Conservation (phyloP, 2,797 vertebrate species). For the Microctenopoma steveboyesi region DNA sequence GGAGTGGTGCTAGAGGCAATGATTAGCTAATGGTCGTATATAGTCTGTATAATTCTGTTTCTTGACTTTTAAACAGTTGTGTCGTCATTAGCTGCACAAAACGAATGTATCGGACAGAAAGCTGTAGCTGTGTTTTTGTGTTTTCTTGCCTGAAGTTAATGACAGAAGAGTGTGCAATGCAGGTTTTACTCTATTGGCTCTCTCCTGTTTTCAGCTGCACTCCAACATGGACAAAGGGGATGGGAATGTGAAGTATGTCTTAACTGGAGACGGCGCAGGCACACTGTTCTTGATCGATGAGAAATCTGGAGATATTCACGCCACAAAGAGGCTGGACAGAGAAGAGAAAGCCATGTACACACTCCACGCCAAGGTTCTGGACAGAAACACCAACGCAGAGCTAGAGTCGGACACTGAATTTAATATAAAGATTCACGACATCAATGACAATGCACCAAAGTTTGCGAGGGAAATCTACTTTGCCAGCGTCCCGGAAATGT, state of each 20-base stretch:
- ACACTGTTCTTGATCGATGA: constrained; percentile 95
- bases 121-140: constrained; percentile 1
- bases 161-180: background rate
- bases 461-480: constrained; percentile 91
- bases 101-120: constrained; percentile 10
- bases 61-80: too few relatives aligned
- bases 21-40: background rate
- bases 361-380: constrained; percentile 93
- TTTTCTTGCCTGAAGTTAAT: constrained; percentile 1
- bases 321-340: constrained; percentile 95
- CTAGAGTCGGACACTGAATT: constrained; percentile 97
- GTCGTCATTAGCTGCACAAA: constrained; percentile 12
- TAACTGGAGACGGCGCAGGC: constrained; percentile 95
- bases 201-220: constrained; percentile 86
- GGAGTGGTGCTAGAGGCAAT: constrained; percentile 2
- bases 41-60: too few relatives aligned
- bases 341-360: constrained; percentile 95
- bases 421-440: constrained; percentile 98
- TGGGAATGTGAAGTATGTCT: constrained; percentile 93
- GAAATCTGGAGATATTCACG: constrained; percentile 97
- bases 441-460: constrained; percentile 97
- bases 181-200: background rate
- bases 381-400: constrained; percentile 89
- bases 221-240: constrained; percentile 97
- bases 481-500: constrained; percentile 96